Evolutionary conservation across 2,113 vertebrate species (phyloP).

Genomic region (Indri indri): DNA sequence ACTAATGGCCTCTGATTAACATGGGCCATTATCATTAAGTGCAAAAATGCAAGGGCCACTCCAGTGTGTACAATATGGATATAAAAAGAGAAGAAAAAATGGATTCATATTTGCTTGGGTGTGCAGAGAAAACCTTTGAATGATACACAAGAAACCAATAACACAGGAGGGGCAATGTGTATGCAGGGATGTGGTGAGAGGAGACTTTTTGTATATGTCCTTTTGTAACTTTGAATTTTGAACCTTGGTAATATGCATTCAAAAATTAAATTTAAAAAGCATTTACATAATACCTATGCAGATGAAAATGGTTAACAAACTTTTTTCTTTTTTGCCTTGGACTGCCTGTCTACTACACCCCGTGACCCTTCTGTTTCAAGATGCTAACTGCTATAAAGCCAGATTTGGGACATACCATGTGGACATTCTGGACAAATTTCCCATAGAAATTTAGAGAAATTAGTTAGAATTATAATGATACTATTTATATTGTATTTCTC

Average conservation of each 20-base stretch:
- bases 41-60: background rate
- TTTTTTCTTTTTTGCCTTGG: background rate
- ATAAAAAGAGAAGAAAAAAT: background rate
- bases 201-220: background rate
- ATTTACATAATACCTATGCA: background rate
- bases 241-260: background rate
- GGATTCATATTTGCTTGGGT: background rate
- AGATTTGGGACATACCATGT: background rate
- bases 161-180: background rate
- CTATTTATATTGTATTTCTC: slow-evolving; percentile 18
- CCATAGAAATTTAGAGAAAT: slow-evolving; percentile 6
- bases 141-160: background rate
- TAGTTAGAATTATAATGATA: background rate
- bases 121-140: background rate
- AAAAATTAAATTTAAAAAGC: background rate
- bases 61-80: background rate
- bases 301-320: background rate
- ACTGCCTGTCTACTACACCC: background rate
- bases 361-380: background rate
- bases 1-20: slow-evolving; percentile 1
- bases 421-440: background rate
- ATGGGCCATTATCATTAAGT: background rate
- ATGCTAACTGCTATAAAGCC: background rate
- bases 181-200: background rate
- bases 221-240: slow-evolving; percentile 16